A percentile compares a stretch with the other conserved stretches of the same genome.
These are phyloP conservation scores for Calcarius ornatus DNA, from an alignment of 2,113 vertebrate species.

Conservation along the genomic window DNA sequence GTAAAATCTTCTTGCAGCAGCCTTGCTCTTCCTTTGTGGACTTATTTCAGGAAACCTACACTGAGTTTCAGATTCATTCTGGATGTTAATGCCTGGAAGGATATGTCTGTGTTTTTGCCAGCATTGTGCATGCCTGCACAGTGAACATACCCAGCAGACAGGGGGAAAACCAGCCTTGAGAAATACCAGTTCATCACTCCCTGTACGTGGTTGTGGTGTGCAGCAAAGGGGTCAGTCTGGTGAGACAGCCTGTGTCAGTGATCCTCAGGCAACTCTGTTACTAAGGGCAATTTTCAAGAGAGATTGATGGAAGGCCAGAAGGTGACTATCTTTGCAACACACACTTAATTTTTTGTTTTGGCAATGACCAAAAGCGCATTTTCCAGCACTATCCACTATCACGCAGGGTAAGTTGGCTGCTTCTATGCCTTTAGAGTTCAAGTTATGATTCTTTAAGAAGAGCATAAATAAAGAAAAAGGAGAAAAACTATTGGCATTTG, in stretches of 20 bases:
- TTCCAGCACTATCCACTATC: not conserved
- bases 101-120: not conserved
- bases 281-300: not conserved
- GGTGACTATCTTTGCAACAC: not conserved
- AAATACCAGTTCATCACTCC: not conserved
- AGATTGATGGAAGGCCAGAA: not conserved
- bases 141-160: not conserved
- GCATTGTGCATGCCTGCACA: not conserved
- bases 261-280: not conserved
- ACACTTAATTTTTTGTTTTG: not conserved
- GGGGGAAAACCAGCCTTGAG: not conserved
- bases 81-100: not conserved
- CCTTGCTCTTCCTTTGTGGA: not conserved
- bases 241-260: not conserved
- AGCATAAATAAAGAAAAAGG: not conserved
- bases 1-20: not conserved
- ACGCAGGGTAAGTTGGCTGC: not conserved
- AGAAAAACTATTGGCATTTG: not conserved
- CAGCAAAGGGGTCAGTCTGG: not conserved
- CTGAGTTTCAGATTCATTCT: not conserved
- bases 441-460: not conserved
- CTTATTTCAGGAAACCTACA: not conserved
- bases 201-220: fast-evolving
- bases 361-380: not conserved
- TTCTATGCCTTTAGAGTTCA: not conserved